These are phyloP conservation scores for Tubulanus polymorphus DNA, from an alignment of 2,888 invertebrate species.

Conservation along the genomic window DNA sequence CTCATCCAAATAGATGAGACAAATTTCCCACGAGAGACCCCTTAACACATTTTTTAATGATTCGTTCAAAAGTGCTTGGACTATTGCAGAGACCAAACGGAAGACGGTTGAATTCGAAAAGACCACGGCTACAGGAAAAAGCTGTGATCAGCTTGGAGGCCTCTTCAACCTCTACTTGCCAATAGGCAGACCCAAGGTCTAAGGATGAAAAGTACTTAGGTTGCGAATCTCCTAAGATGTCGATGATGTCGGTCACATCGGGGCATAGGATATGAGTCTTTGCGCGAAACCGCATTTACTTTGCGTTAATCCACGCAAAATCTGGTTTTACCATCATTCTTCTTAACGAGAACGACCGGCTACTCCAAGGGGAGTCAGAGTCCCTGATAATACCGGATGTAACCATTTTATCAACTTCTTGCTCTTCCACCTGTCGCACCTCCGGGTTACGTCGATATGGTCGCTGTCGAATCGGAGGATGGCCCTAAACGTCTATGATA, in stretches of 20 bases:
- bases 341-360: background rate
- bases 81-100: constrained; percentile 8
- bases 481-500: background rate
- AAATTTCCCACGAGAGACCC: constrained; percentile 7
- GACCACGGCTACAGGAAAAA: constrained; percentile 3
- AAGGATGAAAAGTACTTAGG: too few relatives aligned
- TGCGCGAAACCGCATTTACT: too few relatives aligned
- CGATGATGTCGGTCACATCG: too few relatives aligned
- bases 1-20: constrained; percentile 9
- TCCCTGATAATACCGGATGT: background rate
- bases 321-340: too few relatives aligned
- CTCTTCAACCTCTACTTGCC: too few relatives aligned
- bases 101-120: constrained; percentile 11
- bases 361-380: background rate
- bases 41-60: constrained; percentile 11
- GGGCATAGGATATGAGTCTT: too few relatives aligned
- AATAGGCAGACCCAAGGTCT: too few relatives aligned
- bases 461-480: background rate
- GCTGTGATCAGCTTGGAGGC: constrained; percentile 7
- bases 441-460: background rate
- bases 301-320: too few relatives aligned
- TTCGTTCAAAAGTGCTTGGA: constrained; percentile 9
- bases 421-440: background rate
- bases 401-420: background rate
- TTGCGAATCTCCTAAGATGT: too few relatives aligned